phyloP scores from a whole-genome alignment of 2,113 vertebrate genomes.

The Meleagris gallopavo region DNA sequence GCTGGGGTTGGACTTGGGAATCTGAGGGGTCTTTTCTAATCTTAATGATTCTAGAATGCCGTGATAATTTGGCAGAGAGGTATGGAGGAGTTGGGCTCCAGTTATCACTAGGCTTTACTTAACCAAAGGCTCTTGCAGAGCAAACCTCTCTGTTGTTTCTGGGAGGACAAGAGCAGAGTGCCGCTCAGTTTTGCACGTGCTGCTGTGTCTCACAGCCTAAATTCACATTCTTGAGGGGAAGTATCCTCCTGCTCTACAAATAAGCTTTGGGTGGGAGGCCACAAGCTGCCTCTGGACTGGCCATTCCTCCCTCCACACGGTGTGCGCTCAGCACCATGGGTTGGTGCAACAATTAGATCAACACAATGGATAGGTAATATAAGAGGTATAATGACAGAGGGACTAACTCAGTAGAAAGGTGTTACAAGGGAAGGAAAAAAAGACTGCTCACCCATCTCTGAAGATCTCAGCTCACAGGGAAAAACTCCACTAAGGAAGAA shows the following conservation, averaged over 20 bases:
- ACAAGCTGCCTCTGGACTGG: rapidly evolving
- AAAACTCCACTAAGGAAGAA: too few relatives aligned
- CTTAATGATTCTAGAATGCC: too few relatives aligned
- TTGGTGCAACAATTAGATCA: too few relatives aligned
- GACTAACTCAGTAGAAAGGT: too few relatives aligned
- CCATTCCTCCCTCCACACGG: not conserved
- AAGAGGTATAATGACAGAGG: too few relatives aligned
- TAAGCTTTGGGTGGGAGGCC: not conserved
- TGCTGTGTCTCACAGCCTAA: not conserved
- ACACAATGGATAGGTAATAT: too few relatives aligned
- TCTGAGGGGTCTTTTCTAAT: too few relatives aligned
- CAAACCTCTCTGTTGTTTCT: not conserved
- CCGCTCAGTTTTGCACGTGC: rapidly evolving
- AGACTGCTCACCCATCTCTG: too few relatives aligned
- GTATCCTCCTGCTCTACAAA: not conserved
- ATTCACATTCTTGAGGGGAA: not conserved
- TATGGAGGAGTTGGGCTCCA: not conserved
- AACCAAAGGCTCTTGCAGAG: too few relatives aligned
- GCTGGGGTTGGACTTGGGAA: too few relatives aligned
- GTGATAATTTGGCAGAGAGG: not conserved
- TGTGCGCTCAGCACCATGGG: rapidly evolving
- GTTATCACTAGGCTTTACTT: not conserved
- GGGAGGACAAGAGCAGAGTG: not conserved
- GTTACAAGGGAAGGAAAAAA: too few relatives aligned
- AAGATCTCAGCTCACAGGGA: too few relatives aligned